Percentiles rank a stretch among this genome's conserved stretches.
Evolutionary conservation across 2,113 vertebrate genomes (phyloP).

Genomic region (Chaetodon trifascialis): DNA sequence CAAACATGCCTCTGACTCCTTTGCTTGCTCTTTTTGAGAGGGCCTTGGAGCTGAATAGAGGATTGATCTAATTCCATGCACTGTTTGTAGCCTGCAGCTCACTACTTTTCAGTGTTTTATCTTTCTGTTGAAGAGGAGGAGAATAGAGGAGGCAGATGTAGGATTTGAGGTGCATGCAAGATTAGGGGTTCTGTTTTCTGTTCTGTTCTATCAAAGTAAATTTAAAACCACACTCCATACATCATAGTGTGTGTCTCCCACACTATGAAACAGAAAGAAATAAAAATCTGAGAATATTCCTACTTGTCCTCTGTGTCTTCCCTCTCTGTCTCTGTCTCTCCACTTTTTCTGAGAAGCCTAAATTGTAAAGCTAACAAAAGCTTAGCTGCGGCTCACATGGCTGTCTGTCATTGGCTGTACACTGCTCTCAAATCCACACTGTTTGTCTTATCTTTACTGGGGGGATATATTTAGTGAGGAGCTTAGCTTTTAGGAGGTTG

Average conservation of each 20-base stretch:
- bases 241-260: too few relatives aligned
- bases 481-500: conserved; percentile 83
- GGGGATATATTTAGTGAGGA: conserved; percentile 89
- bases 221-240: neutral
- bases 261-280: neutral
- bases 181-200: conserved; percentile 11
- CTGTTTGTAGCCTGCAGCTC: conserved; percentile 22
- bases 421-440: conserved; percentile 81
- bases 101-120: neutral
- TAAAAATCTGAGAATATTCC: conserved; percentile 15
- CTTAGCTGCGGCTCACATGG: conserved; percentile 76
- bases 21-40: neutral
- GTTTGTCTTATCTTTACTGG: conserved; percentile 86
- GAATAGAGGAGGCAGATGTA: conserved; percentile 4
- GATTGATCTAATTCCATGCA: conserved; percentile 31
- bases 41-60: conserved; percentile 10
- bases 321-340: conserved; percentile 28
- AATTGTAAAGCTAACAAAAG: conserved; percentile 80
- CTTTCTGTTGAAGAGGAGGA: conserved; percentile 19
- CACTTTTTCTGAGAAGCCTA: conserved; percentile 69
- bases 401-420: conserved; percentile 81
- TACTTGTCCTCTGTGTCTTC: conserved; percentile 31
- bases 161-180: conserved; percentile 14
- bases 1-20: conserved; percentile 26
- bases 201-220: conserved; percentile 16